These are phyloP conservation scores for Rhabdomys pumilio DNA, from an alignment of 2,797 vertebrate genomes.

Conservation along the genomic window DNA sequence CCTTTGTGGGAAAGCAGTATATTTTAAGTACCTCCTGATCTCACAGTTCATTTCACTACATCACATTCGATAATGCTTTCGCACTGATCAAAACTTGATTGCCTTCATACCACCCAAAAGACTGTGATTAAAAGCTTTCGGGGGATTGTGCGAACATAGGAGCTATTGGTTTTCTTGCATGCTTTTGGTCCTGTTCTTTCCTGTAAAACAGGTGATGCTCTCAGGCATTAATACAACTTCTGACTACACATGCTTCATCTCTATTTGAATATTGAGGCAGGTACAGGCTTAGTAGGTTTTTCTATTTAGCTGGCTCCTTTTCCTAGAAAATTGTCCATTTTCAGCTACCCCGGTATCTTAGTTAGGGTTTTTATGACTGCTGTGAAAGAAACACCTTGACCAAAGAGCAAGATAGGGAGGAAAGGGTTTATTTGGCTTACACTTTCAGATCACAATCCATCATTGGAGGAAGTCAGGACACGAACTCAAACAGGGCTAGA, in stretches of 20 bases:
- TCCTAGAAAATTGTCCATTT: slow-evolving; percentile 33
- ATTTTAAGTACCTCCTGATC: slow-evolving; percentile 53
- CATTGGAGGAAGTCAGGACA: not conserved
- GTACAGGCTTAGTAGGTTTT: not conserved
- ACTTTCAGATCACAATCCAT: not conserved
- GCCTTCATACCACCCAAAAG: not conserved
- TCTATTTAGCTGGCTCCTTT: not conserved
- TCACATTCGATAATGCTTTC: not conserved
- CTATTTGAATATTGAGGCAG: not conserved
- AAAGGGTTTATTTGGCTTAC: not conserved
- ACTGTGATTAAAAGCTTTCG: not conserved
- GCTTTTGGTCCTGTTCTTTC: not conserved
- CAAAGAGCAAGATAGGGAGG: not conserved
- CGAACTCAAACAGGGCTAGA: not conserved
- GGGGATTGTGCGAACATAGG: not conserved
- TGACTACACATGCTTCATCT: not conserved
- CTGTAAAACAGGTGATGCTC: not conserved
- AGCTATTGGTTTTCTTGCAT: not conserved
- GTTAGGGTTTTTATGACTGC: not conserved
- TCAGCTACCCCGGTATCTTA: not conserved
- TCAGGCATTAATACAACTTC: not conserved
- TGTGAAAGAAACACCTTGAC: not conserved
- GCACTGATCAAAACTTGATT: slow-evolving; percentile 44
- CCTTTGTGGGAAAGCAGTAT: slow-evolving; percentile 46
- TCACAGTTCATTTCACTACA: not conserved